Evolutionary conservation across 2,113 vertebrate genomes (phyloP).

Genomic region (Prionailurus viverrinus): DNA sequence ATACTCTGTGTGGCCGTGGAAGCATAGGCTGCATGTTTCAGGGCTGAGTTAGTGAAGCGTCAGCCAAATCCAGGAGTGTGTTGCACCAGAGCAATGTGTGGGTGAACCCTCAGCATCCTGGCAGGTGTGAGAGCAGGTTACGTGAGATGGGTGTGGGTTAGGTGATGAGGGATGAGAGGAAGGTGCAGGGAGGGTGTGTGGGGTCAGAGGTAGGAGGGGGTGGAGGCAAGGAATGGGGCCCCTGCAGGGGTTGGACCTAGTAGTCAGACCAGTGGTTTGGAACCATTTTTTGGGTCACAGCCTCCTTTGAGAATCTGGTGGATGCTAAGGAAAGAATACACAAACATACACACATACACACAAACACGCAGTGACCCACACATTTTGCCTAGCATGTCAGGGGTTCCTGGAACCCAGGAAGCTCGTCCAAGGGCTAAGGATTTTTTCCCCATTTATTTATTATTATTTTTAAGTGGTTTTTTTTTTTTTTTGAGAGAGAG

Average conservation of each 20-base stretch:
- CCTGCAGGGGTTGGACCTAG: not conserved
- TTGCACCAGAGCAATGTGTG: slow-evolving; percentile 77
- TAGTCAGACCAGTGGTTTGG: slow-evolving; percentile 34
- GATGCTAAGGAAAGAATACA: not conserved
- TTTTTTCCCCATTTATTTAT: not conserved
- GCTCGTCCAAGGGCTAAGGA: not conserved
- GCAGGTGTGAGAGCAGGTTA: slow-evolving; percentile 72
- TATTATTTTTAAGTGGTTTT: no score
- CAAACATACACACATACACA: not conserved
- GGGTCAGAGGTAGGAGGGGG: slow-evolving; percentile 52
- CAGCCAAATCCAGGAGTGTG: slow-evolving; percentile 39
- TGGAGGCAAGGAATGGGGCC: slow-evolving; percentile 34
- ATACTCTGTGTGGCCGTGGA: slow-evolving; percentile 24
- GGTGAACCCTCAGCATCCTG: slow-evolving; percentile 53
- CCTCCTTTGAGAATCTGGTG: slow-evolving; percentile 41
- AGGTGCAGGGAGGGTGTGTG: slow-evolving; percentile 43
- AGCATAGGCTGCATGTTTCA: slow-evolving; percentile 52
- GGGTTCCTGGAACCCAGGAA: not conserved
- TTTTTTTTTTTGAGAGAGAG: no score
- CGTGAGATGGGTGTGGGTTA: slow-evolving; percentile 67
- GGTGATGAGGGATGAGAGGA: slow-evolving; percentile 42
- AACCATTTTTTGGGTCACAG: slow-evolving; percentile 39
- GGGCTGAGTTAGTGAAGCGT: slow-evolving; percentile 32
- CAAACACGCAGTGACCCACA: not conserved
- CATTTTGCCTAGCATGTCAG: not conserved